These are phyloP conservation scores for Mesitornis unicolor DNA, from an alignment of 2,113 vertebrate genomes.

Conservation along the genomic window DNA sequence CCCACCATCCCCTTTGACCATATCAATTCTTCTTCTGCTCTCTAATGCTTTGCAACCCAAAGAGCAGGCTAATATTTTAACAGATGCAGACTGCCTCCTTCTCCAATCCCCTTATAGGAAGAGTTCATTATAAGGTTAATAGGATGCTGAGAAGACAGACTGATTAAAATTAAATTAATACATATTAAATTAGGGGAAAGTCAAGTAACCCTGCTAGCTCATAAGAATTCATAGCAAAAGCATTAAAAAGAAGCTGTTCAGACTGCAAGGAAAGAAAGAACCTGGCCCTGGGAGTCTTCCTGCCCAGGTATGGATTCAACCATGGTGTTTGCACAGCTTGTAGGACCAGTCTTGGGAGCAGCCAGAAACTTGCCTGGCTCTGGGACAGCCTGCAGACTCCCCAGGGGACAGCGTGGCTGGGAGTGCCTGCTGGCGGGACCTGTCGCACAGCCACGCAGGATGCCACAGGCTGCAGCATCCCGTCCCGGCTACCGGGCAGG, in stretches of 20 bases:
- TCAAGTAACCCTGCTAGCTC: not conserved
- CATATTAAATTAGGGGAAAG: conserved; percentile 49
- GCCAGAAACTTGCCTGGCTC: not conserved
- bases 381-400: not conserved
- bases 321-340: rapidly evolving
- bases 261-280: not conserved
- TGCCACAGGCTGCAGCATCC: not conserved
- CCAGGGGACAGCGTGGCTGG: not conserved
- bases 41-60: not conserved
- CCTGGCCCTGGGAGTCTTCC: not conserved
- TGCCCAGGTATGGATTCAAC: not conserved
- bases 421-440: not conserved
- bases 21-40: not conserved
- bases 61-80: not conserved
- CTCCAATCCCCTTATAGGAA: not conserved
- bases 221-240: not conserved
- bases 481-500: rapidly evolving
- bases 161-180: conserved; percentile 51
- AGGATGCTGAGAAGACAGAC: conserved; percentile 29
- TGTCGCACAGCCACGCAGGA: not conserved
- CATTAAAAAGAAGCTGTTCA: not conserved
- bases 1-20: not conserved
- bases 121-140: conserved; percentile 53
- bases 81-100: not conserved
- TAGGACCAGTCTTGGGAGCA: not conserved